Base-by-base conservation (phyloP, 2,888 invertebrate genomes). In the Agrochola macilenta region DNA sequence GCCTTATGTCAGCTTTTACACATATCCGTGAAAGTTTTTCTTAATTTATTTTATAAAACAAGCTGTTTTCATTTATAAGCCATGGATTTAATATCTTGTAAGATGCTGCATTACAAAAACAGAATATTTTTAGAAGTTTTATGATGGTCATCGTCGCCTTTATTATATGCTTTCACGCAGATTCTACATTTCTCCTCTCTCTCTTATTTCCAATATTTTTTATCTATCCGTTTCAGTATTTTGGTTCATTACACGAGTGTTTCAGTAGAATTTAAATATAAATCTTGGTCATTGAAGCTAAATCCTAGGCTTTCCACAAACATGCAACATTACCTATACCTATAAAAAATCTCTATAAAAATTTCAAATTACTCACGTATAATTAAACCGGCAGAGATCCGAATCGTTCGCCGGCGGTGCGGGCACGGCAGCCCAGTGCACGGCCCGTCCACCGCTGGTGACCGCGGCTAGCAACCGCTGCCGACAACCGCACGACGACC, bases 401-500 rank as follows among this genome's bases (percentile, higher is more conserved):
- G 97, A 97, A 79, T 97, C 95, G 81, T 97, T 96, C 60, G 95
- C 93, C 2, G 94, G 93, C 0, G 95, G 96, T 0, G 97, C 94
- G 2, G 97, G 96, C 0, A 97, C 96, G 2, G 97, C 97, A 0
- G 97, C 97, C 97, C 97, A 97, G 89, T 97, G 97, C 2, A 97
- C 97, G 12, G 97, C 97, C 46, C 97, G 95, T 0, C 97, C 97
- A 39, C 97, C 97, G 63, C 97, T 97, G 1, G 97, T 97, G 68
- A 98, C 97, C 7, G 97, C 97, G 64, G 97, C 97, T 74, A 97
- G 96, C 30, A 97, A 92, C 73, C 97, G 97, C 77, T 97, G 96
- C 17, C 97, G 97, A 86, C 97, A 97, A 1, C 97, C 97, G 88
- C 98, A 98, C 0, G 97, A 97, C 0, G 98, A 98, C 93, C 97